Evolutionary conservation across 2,797 vertebrate species (phyloP).

Genomic region (Pitangus sulphuratus): DNA sequence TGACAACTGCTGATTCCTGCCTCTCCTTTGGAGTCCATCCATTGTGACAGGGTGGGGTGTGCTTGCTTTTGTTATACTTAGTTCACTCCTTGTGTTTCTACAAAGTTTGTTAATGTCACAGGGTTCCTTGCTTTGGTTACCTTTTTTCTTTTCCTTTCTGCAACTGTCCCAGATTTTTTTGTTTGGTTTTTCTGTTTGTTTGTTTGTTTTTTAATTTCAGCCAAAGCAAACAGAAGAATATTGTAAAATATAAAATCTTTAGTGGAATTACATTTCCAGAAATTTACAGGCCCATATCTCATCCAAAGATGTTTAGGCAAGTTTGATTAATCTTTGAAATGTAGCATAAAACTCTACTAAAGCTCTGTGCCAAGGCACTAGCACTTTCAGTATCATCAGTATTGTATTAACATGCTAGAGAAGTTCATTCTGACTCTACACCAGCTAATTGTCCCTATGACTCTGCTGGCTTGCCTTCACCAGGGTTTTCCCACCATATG

Average conservation of each 20-base stretch:
- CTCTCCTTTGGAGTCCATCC: neutral
- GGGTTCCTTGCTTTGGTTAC: neutral
- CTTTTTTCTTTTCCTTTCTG: neutral
- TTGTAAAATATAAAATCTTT: neutral
- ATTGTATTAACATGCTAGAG: neutral
- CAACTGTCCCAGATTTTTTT: neutral
- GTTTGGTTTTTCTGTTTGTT: neutral
- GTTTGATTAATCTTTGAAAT: neutral
- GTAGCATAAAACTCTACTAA: neutral
- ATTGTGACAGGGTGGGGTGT: rapidly evolving
- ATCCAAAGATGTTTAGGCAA: neutral
- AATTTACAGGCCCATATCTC: neutral
- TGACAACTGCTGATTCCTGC: neutral
- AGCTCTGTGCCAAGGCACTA: neutral
- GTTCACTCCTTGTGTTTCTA: neutral
- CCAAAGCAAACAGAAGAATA: neutral
- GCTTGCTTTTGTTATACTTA: neutral
- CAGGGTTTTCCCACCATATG: neutral
- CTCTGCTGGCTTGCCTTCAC: neutral
- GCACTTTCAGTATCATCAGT: neutral
- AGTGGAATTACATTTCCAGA: neutral
- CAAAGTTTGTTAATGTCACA: neutral
- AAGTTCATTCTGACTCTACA: neutral
- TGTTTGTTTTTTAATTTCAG: neutral
- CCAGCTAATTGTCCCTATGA: neutral